Conservation (phyloP, 1,140 invertebrate species). For the Cylas formicarius region DNA sequence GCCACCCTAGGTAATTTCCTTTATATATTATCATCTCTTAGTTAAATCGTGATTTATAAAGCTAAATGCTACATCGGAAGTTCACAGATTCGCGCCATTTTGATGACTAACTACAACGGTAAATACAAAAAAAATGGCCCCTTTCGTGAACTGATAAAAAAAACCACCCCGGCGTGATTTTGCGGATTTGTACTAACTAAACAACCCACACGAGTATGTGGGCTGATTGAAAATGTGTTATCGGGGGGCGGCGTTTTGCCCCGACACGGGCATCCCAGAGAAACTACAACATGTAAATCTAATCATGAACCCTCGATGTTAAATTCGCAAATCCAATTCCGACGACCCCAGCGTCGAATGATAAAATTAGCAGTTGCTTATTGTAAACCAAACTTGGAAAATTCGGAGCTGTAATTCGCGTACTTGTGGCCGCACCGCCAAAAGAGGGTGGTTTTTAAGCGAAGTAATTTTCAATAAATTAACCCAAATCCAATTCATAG, state of each 20-base stretch:
- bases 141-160: too few species aligned
- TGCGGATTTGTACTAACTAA: too few species aligned
- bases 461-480: slow-evolving; percentile 43
- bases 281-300: slow-evolving; percentile 42
- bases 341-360: slow-evolving; percentile 35
- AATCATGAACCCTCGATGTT: slow-evolving; percentile 40
- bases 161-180: too few species aligned
- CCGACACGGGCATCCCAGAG: slow-evolving; percentile 15
- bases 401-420: slow-evolving; percentile 41
- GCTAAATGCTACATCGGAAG: too few species aligned
- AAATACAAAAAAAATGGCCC: too few species aligned
- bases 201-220: too few species aligned
- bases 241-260: slow-evolving; percentile 14
- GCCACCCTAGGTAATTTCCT: too few species aligned
- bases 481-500: too few species aligned
- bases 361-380: slow-evolving; percentile 44
- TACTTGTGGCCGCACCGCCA: slow-evolving; percentile 30
- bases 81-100: too few species aligned
- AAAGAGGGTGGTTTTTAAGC: slow-evolving; percentile 23
- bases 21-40: too few species aligned
- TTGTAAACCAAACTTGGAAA: slow-evolving; percentile 46
- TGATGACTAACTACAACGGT: too few species aligned
- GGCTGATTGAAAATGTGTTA: slow-evolving; percentile 34
- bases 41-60: too few species aligned
- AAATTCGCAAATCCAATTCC: slow-evolving; percentile 43